Evolutionary conservation across 2,888 invertebrate genomes (phyloP).

Genomic region (Geophilus truncorum): DNA sequence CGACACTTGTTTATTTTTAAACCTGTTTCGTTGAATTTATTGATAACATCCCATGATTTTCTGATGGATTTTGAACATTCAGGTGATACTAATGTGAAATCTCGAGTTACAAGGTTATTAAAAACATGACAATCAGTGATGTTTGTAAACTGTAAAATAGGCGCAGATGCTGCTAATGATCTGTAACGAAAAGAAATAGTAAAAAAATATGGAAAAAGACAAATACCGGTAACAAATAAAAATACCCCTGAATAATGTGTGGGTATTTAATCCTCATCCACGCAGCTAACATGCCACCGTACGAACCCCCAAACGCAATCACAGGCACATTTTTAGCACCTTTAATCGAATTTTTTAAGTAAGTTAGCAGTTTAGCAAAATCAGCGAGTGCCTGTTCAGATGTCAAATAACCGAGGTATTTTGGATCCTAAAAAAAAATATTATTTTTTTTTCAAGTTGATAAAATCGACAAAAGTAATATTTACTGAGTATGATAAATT

Average conservation of each 20-base stretch:
- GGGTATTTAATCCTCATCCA: constrained; percentile 97
- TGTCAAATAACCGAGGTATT: constrained; percentile 65
- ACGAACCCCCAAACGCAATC: constrained; percentile 80
- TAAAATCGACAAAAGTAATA: not conserved
- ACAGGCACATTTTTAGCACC: constrained; percentile 62
- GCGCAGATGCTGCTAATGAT: constrained; percentile 88
- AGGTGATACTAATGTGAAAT: constrained; percentile 58
- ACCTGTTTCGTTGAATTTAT: constrained; percentile 55
- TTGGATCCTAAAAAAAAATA: not conserved
- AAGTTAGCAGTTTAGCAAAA: constrained; percentile 71
- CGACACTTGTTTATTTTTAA: constrained; percentile 38
- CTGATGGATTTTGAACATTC: constrained; percentile 67
- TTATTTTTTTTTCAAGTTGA: no score
- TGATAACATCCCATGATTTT: constrained; percentile 71
- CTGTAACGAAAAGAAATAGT: constrained; percentile 51
- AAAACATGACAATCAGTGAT: constrained; percentile 73
- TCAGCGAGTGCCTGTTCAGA: constrained; percentile 91
- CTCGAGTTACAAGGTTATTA: constrained; percentile 70
- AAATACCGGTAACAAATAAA: constrained; percentile 35
- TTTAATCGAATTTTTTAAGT: constrained; percentile 55
- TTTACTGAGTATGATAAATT: constrained; percentile 59
- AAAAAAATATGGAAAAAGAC: not conserved
- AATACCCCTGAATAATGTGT: constrained; percentile 68
- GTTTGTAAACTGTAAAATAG: constrained; percentile 77
- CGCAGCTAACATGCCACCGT: constrained; percentile 95